Conservation (phyloP, 2,797 vertebrate genomes). For the Alosa sapidissima region DNA sequence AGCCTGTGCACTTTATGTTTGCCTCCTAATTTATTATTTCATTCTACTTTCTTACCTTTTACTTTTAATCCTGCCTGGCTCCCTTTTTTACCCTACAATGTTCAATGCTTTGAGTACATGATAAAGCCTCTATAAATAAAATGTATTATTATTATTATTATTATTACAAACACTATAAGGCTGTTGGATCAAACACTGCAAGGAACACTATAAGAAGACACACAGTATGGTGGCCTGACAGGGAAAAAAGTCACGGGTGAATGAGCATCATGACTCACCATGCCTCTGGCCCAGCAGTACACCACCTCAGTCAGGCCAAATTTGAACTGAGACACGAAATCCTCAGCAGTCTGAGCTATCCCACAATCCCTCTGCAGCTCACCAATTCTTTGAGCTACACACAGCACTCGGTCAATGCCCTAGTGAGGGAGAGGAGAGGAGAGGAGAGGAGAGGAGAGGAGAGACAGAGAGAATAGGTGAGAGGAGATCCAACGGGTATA, state of each 20-base stretch:
- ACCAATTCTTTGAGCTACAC: constrained; percentile 82
- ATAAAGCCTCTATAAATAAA: no score
- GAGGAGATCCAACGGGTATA: not conserved
- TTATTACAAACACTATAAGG: not conserved
- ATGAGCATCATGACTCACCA: constrained; percentile 73
- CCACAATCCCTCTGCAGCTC: constrained; percentile 85
- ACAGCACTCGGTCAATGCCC: constrained; percentile 80
- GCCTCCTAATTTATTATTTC: no score
- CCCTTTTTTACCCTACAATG: no score
- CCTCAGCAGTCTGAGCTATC: constrained; percentile 82
- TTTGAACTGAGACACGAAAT: constrained; percentile 87
- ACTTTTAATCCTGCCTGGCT: no score
- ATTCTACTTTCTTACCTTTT: no score
- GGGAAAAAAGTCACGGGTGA: not conserved
- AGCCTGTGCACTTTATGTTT: no score
- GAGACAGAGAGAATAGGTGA: not conserved
- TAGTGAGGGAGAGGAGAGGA: constrained; percentile 48
- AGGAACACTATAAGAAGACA: not conserved
- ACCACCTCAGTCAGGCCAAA: constrained; percentile 91
- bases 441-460: not conserved
- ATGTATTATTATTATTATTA: no score
- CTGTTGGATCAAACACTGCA: not conserved
- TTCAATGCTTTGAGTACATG: no score
- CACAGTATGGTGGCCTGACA: not conserved
- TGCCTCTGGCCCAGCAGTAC: constrained; percentile 92